Base-by-base conservation (phyloP, 2,113 vertebrate species). In the Pachypanchax playfairii region DNA sequence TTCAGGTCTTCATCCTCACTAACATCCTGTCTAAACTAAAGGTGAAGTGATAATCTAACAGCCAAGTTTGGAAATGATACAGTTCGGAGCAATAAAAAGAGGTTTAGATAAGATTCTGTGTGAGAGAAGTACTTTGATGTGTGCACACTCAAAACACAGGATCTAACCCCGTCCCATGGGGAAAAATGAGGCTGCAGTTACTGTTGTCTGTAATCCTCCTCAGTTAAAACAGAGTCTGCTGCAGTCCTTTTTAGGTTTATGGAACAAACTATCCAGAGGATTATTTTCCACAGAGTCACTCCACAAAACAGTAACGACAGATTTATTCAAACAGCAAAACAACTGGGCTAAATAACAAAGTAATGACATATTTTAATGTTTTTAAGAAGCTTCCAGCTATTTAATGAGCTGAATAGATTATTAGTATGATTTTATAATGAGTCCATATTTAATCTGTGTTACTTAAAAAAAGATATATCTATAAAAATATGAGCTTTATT, bases 211-310 rank as follows among this genome's bases (percentile, higher is more conserved):
- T 85, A 85, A 85, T 79, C 80, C 82, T 59, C 63, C 55, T 12
- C 42, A 66, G 79, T 85, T 68, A 70, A 75, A 84, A 76, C 73
- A 61, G 57, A 62, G 65, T 64, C 74, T 66, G 72, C 41, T 29
- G 12, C 39, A 25, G 64, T 43, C 65, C 61, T 79, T 83, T 85
- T 86, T 73, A 79, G 79, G 72, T 83, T 86, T 85, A 64, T 73
- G 44, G 79, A 86, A 73, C 79, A 85, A 85, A 79, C 36, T 62
- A 68, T 63, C 25, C 38, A 3, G 77, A 77, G 80, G 86, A 86
- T 88, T 86, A 86, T 22, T 48, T 60, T 18, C 58, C 61, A 58
- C 56, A 55, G 21, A 33, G 56, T 8, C 35, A 43, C 46, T 47
- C 42, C 20, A 47, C 35, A 31, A 36, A 73, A 50, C 38, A 65